phyloP scores from a whole-genome alignment of 2,888 invertebrate species.

The Ophonus ardosiacus region DNA sequence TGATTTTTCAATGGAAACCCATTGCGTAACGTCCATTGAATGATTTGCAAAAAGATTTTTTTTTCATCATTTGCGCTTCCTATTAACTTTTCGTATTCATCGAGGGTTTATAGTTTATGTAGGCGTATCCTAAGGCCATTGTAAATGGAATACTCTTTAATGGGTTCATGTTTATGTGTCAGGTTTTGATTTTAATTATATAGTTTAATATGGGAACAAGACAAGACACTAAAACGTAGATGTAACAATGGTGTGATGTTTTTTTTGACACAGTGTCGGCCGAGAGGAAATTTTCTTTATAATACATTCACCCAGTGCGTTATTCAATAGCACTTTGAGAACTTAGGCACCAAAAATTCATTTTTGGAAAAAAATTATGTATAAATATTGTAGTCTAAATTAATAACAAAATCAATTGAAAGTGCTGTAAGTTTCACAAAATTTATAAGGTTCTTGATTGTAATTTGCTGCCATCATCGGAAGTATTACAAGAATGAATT shows the following conservation, averaged over 20 bases:
- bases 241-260: not conserved
- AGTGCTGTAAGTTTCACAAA: too few relatives aligned
- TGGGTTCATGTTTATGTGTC: conserved; percentile 33
- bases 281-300: not conserved
- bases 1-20: not conserved
- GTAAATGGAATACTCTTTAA: conserved; percentile 27
- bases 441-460: too few relatives aligned
- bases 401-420: too few relatives aligned
- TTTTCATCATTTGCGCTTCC: not conserved
- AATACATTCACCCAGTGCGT: too few relatives aligned
- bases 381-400: too few relatives aligned
- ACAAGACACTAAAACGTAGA: not conserved
- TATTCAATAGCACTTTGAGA: too few relatives aligned
- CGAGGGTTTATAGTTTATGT: not conserved
- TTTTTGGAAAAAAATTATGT: too few relatives aligned
- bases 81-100: conserved; percentile 3
- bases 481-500: too few relatives aligned
- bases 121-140: not conserved
- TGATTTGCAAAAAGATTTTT: not conserved
- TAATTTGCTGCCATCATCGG: too few relatives aligned
- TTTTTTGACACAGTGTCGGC: not conserved
- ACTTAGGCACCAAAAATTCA: too few relatives aligned
- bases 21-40: not conserved
- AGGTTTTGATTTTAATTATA: conserved; percentile 24
- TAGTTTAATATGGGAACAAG: conserved; percentile 26